A percentile compares a stretch with the other conserved stretches of the same genome.
phyloP scores from a whole-genome alignment of 2,113 vertebrate species.

The Grammomys surdaster region DNA sequence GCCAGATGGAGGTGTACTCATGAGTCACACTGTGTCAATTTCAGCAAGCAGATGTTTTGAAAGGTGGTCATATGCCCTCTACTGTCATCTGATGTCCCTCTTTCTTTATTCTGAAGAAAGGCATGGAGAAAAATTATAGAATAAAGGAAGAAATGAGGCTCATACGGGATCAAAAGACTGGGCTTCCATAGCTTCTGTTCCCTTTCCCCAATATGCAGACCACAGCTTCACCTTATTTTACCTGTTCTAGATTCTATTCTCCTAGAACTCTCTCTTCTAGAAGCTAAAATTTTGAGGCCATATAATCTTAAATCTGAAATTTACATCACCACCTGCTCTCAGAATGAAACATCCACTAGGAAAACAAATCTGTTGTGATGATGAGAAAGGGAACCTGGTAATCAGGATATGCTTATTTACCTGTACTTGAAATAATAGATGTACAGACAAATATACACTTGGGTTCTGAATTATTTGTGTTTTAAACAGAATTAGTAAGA shows the following conservation, averaged over 20 bases:
- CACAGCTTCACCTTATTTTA: background rate
- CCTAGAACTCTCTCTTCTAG: background rate
- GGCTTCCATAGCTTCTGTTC: background rate
- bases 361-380: background rate
- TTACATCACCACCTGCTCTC: background rate
- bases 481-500: constrained; percentile 31
- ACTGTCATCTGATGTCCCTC: background rate
- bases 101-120: background rate
- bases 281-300: background rate
- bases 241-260: background rate
- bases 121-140: background rate
- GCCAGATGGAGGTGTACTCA: background rate
- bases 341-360: background rate
- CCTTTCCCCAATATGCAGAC: background rate
- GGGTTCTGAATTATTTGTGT: background rate
- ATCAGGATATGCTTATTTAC: background rate
- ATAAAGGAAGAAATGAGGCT: background rate
- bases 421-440: constrained; percentile 4
- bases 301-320: no score
- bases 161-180: background rate
- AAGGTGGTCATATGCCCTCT: no score
- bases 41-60: background rate
- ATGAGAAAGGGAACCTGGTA: background rate
- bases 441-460: background rate
- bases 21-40: background rate